Percentiles rank a stretch among this genome's conserved stretches.
Conservation (phyloP, 2,888 invertebrate species). For the Pocota personata region DNA sequence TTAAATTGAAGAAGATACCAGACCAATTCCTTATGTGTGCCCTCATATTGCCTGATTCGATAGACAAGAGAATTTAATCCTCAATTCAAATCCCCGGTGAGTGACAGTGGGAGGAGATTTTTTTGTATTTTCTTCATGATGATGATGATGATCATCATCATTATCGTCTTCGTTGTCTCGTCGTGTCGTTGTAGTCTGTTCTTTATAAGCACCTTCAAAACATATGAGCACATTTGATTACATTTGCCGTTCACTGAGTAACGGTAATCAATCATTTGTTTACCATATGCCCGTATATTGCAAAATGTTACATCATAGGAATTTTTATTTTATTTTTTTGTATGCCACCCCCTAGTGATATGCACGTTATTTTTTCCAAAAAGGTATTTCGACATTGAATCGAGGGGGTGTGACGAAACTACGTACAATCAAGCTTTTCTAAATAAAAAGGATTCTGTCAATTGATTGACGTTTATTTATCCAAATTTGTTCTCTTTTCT, state of each 20-base stretch:
- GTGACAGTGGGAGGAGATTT: constrained; percentile 46
- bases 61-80: constrained; percentile 70
- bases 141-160: constrained; percentile 49
- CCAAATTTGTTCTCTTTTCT: constrained; percentile 32
- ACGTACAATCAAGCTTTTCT: constrained; percentile 49
- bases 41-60: constrained; percentile 37
- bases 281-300: constrained; percentile 71
- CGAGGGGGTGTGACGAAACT: constrained; percentile 49
- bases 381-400: constrained; percentile 43
- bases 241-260: constrained; percentile 59
- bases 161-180: background rate
- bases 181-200: constrained; percentile 5
- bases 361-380: background rate
- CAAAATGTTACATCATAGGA: constrained; percentile 51
- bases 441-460: constrained; percentile 38
- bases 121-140: constrained; percentile 9
- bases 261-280: constrained; percentile 73
- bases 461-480: constrained; percentile 68
- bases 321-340: background rate
- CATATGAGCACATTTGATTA: constrained; percentile 73
- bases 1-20: constrained; percentile 56
- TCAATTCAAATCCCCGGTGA: constrained; percentile 58
- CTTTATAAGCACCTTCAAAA: constrained; percentile 57
- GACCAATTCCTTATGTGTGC: constrained; percentile 31
- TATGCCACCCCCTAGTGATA: background rate